Base-by-base conservation (phyloP, 2,113 vertebrate genomes). In the Chlorodrepanis virens region DNA sequence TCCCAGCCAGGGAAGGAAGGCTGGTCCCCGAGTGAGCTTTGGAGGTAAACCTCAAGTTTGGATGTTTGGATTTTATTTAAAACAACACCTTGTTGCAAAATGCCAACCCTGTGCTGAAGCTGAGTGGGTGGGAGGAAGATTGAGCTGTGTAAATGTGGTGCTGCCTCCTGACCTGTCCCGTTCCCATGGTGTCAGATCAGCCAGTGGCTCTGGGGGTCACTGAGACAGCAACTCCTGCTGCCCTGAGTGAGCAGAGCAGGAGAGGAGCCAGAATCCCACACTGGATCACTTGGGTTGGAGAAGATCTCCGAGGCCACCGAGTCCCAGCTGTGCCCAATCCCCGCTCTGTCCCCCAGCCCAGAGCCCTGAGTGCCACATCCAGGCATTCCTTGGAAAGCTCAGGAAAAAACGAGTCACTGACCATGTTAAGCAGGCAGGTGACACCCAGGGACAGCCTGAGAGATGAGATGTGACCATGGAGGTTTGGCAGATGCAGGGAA, bases 11-110 rank as follows among this genome's bases (percentile, higher is more conserved):
- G 27, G 59, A 10, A 42, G 47, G 50, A 67, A 69, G 33, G 20
- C 16, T 57, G 31, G 35, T 44, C 39, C 28, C 47, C 0, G 0
- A 11, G 22, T 0, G 0, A 87, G 37, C 37, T n/a, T 12, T 42
- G 29, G 40, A 27, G 54, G 29, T 15, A 56, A 87, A 37, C 16
- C 35, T 23, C 45, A 10, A 11, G 24, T 70, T 4, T 50, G 65
- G 45, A 15, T 12, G 54, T 29, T 50, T 5, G 10, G 37, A 10
- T 70, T 83, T 52, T 5, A 29, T 50, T 92, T 60, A 24, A 69
- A 37, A 42, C 39, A 56, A 2, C 29, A 3, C 31, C 50, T 63
- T 40, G 40, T 33, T 2, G 10, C 39, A 20, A 56, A 85, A 27
- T 6, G 2, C 24, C 21, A 21, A 22, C 23, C 1, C 28, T 27